These are phyloP conservation scores for Macrostomum lignano DNA, from an alignment of 1,140 invertebrate species.

Conservation along the genomic window DNA sequence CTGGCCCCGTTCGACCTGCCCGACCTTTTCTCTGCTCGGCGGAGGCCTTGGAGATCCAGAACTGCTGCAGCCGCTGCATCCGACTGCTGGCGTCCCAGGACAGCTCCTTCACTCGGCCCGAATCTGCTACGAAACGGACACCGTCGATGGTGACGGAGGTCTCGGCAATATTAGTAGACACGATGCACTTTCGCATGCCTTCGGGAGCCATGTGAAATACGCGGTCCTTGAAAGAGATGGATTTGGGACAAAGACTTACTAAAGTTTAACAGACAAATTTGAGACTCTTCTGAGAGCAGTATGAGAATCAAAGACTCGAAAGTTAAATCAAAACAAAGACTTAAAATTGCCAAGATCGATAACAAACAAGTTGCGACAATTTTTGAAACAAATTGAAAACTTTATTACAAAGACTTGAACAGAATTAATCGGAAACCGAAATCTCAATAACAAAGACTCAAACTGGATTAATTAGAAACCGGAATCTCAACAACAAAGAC, in stretches of 20 bases:
- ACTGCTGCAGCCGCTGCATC: conserved; percentile 58
- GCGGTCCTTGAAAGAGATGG: conserved; percentile 55
- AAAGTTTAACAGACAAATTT: not conserved
- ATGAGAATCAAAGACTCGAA: conserved; percentile 1
- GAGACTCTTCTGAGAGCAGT: not conserved
- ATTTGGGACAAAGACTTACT: not conserved
- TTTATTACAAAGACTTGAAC: no score
- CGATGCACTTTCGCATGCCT: conserved; percentile 73
- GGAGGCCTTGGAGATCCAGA: conserved; percentile 83
- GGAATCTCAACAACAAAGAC: no score
- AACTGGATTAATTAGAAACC: no score
- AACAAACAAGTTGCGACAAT: no score
- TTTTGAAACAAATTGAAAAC: no score
- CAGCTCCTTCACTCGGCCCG: conserved; percentile 64
- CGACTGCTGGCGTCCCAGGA: conserved; percentile 59
- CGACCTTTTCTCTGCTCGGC: conserved; percentile 83
- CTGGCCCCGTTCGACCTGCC: conserved; percentile 35
- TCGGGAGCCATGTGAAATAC: conserved; percentile 86
- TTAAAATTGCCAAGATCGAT: no score
- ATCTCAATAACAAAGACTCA: no score
- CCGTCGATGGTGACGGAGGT: conserved; percentile 96
- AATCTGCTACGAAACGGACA: conserved; percentile 83
- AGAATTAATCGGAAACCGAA: no score
- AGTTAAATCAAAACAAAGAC: no score
- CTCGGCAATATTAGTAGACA: conserved; percentile 97